Conservation (phyloP, 64 coral and sea anemone species). For the Astreopora myriophthalma region DNA sequence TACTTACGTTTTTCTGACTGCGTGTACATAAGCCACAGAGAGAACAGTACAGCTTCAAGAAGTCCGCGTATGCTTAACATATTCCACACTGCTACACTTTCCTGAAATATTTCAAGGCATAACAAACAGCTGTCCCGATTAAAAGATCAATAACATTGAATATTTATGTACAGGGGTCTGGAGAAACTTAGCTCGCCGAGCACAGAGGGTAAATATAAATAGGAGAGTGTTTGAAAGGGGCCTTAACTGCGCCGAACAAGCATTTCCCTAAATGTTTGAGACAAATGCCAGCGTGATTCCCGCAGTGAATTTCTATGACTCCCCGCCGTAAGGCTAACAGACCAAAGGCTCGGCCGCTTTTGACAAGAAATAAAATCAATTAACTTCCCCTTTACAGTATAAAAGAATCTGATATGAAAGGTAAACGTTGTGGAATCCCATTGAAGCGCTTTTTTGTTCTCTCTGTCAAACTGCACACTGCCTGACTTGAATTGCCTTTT, state of each 20-base stretch:
- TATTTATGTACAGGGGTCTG: background rate
- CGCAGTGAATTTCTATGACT: background rate
- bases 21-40: background rate
- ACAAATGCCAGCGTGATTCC: background rate
- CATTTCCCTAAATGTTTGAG: background rate
- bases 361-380: constrained; percentile 25
- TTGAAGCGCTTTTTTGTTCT: background rate
- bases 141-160: constrained; percentile 8
- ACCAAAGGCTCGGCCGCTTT: background rate
- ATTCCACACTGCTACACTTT: background rate
- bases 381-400: background rate
- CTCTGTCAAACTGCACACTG: background rate
- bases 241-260: background rate
- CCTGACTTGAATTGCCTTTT: no score
- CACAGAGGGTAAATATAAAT: background rate
- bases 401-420: background rate
- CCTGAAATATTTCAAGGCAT: background rate
- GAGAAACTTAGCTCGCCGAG: background rate
- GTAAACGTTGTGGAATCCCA: background rate
- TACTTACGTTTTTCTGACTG: constrained; percentile 37
- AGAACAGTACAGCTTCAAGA: background rate
- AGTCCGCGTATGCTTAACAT: background rate
- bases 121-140: background rate
- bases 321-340: constrained; percentile 7
- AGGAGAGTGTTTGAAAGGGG: background rate